Evolutionary conservation across 2,113 vertebrate species (phyloP), one percentile per base, ranked within the genome.

Genomic region (Hiodon tergisus): DNA sequence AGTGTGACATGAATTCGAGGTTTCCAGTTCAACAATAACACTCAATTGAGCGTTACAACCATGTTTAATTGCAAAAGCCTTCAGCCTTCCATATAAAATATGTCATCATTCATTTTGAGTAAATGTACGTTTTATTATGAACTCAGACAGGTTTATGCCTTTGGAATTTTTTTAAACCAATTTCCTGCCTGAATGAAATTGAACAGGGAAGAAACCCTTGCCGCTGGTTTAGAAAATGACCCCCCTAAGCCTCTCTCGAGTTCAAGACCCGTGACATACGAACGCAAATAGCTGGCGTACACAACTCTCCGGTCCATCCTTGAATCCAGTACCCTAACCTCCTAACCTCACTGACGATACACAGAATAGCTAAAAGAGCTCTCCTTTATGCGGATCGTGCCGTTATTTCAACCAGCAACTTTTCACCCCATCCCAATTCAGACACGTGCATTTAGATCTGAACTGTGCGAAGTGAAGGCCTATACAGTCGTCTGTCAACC

Each of bases 11-110:
- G 48, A 47, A 52, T 65, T 71, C 63, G 71, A 54, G 59, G 13
- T 16, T 65, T 17, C 13, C 5, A 50, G 17, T 31, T 16, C 16
- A 11, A 57, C 17, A 62, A 63, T 57, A 76, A 58, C 50, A 76
- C 17, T 76, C 71, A 65, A 76, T 57, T 76, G 75, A 69, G 58
- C 67, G 31, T 53, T 14, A 62, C 59, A 71, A 59, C 67, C 63
- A 60, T 63, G 70, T 76, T 59, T 65, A 61, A 76, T 71, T 51
- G 16, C 65, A 71, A 76, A 63, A 71, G 13, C 47, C 68, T 48
- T 52, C 71, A 52, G 47, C 48, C 60, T 62, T 76, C 75, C 70
- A 61, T 6, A 70, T 76, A 51, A 16, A 31, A 4, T 16, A 48
- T 71, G 11, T 76, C 65, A 50, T 76, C 5, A 70, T 71, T 31